Evolutionary conservation across 1,140 invertebrate species (phyloP), one percentile per base, ranked within the genome.

Genomic region (Drosophila nasuta): DNA sequence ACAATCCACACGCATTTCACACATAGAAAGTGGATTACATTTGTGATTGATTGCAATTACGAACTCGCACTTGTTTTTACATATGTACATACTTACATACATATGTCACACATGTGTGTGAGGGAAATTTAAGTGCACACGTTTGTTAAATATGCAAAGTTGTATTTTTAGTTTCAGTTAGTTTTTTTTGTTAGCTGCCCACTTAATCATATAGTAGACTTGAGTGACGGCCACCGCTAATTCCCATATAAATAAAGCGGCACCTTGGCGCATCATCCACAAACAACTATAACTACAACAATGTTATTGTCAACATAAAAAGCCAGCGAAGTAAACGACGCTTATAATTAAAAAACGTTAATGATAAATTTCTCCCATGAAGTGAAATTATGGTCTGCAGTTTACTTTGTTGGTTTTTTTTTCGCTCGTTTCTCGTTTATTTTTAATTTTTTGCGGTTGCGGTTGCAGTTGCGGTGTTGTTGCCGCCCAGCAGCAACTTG

Each of bases 341-440:
- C 5, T 58, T 65, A 66, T 65, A 67, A 49, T 75, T 66, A 59
- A 76, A 69, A 52, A 82, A 73, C 73, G 70, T 66, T 74, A 54
- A 88, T 81, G 81, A 63, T 76, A 68, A 85, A 79, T 85, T 89
- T 88, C 75, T 80, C 77, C 58, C 64, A 69, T 73, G 67, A 70
- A 81, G 85, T 89, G 85, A 89, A 88, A 89, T 78, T 77, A 77
- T 77, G 63, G 69, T 60, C 35, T 41, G 8, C 17, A 10, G 35
- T 38, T 38, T 38, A 38, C 20, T 4, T 25, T 25, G 20, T 25
- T 57, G 35, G 41, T 57, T 38, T 20, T 71, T 43, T 71, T 43
- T 43, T 13, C 8, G 7, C 35, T 8, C 8, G 6, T 43, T 6
- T 43, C 41, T n/a, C n/a, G 41, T 13, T 43, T 43, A 25, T 13